A percentile compares a stretch with the other conserved stretches of the same genome.
phyloP scores from a whole-genome alignment of 2,888 invertebrate species.

The Crematogaster levior region DNA sequence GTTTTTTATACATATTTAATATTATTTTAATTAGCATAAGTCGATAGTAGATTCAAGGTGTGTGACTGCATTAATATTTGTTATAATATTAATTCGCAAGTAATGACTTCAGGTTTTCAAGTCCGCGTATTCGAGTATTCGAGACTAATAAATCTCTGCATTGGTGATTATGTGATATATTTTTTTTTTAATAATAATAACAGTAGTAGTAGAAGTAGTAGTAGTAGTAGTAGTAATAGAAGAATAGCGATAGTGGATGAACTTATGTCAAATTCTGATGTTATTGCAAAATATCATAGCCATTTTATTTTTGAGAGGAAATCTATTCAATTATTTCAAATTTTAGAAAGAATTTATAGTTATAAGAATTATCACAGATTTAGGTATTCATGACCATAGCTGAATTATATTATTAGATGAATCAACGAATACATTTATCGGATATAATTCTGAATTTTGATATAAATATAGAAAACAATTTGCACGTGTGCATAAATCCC shows the following conservation, averaged over 20 bases:
- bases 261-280: neutral
- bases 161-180: too few species aligned
- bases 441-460: neutral
- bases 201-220: too few species aligned
- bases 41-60: too few species aligned
- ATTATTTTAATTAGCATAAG: slow-evolving; percentile 13
- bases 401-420: neutral
- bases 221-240: too few species aligned
- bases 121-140: neutral
- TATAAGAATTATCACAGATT: neutral
- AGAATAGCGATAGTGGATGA: neutral
- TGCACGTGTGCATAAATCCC: neutral
- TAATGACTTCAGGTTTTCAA: neutral
- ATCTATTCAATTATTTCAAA: neutral
- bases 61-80: neutral
- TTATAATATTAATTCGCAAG: slow-evolving; percentile 2
- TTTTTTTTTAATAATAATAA: neutral
- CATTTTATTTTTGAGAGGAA: neutral
- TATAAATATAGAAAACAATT: neutral
- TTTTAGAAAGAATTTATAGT: neutral
- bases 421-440: neutral
- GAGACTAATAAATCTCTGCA: neutral
- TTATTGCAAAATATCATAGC: neutral
- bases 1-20: slow-evolving; percentile 17
- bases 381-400: neutral